A percentile compares a stretch with the other conserved stretches of the same genome.
phyloP scores from a whole-genome alignment of 1,140 invertebrate species.

The Helicorthomorpha holstii region DNA sequence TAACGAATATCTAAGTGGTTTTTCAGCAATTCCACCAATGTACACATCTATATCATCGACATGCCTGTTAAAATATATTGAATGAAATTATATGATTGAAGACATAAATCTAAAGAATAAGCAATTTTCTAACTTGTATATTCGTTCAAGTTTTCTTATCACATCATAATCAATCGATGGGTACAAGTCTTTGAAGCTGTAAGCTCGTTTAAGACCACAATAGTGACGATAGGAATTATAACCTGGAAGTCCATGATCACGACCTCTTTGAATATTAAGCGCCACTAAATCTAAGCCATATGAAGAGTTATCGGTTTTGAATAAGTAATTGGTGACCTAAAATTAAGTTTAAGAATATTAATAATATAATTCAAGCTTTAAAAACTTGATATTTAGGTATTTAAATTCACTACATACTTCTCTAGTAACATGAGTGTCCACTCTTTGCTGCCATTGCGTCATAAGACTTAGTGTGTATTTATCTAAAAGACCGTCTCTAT shows the following conservation, averaged over 20 bases:
- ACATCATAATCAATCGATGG: not conserved
- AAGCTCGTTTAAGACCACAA: conserved; percentile 35
- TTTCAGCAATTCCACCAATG: conserved; percentile 82
- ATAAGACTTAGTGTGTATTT: not conserved
- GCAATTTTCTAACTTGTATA: not conserved
- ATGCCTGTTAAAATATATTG: conserved; percentile 33
- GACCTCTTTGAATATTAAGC: conserved; percentile 66
- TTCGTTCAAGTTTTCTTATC: not conserved
- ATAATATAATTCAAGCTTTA: too few relatives aligned
- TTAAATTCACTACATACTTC: not conserved
- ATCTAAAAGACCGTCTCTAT: not conserved
- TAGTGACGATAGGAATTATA: conserved; percentile 57
- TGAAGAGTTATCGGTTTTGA: conserved; percentile 39
- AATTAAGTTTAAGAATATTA: conserved; percentile 9
- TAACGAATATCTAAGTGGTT: conserved; percentile 65
- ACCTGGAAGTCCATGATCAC: conserved; percentile 69
- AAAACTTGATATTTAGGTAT: too few relatives aligned
- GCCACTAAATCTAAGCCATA: conserved; percentile 68
- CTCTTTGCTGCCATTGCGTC: not conserved
- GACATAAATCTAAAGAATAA: not conserved
- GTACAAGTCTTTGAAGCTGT: conserved; percentile 22
- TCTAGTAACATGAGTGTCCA: not conserved
- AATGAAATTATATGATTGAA: not conserved
- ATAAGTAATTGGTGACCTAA: conserved; percentile 58
- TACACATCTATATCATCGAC: conserved; percentile 77